A percentile compares a stretch with the other conserved stretches of the same genome.
phyloP scores from a whole-genome alignment of 2,888 invertebrate species.

The Tenthredo distinguenda region DNA sequence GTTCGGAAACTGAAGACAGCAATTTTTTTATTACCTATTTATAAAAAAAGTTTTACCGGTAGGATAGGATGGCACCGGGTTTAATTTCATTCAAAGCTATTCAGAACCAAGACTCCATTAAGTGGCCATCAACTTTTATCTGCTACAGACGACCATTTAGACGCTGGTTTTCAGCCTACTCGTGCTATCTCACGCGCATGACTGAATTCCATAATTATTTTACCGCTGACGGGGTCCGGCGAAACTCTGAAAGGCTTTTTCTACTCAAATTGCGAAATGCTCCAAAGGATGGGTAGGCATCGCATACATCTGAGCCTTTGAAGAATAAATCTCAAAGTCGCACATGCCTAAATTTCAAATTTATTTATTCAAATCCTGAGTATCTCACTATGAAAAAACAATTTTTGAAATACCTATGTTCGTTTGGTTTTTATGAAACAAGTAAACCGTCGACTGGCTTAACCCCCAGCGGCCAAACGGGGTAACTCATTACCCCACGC shows the following conservation, averaged over 20 bases:
- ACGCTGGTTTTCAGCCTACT: slow-evolving; percentile 29
- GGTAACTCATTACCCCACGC: too few species aligned
- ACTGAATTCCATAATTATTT: slow-evolving; percentile 41
- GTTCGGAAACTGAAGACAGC: slow-evolving; percentile 22
- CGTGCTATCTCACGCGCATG: slow-evolving; percentile 41
- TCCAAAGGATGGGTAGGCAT: background rate
- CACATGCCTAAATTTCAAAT: background rate
- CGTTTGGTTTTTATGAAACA: background rate
- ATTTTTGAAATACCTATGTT: background rate
- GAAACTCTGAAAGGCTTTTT: background rate
- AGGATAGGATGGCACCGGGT: slow-evolving; percentile 1
- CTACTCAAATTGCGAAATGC: background rate
- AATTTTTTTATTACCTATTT: slow-evolving; percentile 43
- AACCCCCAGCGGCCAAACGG: too few species aligned
- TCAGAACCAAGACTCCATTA: slow-evolving; percentile 32
- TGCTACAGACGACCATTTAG: slow-evolving; percentile 43
- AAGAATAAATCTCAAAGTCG: background rate
- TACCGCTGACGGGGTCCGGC: slow-evolving; percentile 18
- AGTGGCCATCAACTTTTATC: slow-evolving; percentile 43
- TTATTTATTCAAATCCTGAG: background rate
- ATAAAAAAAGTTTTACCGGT: slow-evolving; percentile 34
- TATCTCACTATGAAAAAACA: background rate
- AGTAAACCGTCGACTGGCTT: background rate
- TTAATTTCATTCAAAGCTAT: slow-evolving; percentile 40
- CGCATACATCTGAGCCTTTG: background rate